phyloP scores from a whole-genome alignment of 2,888 invertebrate genomes.

The Drosophila paracracens region DNA sequence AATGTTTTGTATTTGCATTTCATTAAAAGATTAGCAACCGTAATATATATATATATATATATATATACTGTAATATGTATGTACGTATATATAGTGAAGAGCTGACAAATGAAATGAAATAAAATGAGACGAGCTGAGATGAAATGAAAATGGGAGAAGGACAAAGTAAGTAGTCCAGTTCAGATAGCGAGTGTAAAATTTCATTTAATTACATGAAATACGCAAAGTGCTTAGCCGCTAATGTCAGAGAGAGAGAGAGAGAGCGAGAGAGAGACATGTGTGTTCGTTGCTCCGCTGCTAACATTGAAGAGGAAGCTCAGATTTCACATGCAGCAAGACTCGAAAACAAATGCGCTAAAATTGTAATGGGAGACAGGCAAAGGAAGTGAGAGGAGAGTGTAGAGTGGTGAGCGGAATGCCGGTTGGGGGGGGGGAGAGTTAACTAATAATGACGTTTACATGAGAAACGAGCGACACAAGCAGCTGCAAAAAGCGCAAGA shows the following conservation, averaged over 20 bases:
- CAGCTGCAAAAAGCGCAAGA: constrained; percentile 57
- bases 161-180: constrained; percentile 33
- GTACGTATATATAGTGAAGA: constrained; percentile 4
- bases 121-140: constrained; percentile 24
- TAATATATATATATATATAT: constrained; percentile 8
- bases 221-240: constrained; percentile 64
- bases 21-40: constrained; percentile 72
- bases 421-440: neutral
- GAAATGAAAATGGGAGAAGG: constrained; percentile 23
- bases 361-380: constrained; percentile 62
- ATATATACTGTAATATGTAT: neutral
- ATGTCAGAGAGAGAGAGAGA: constrained; percentile 16
- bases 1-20: constrained; percentile 60
- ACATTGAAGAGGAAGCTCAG: constrained; percentile 79
- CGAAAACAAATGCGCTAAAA: constrained; percentile 22
- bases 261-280: constrained; percentile 5
- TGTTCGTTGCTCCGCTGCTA: constrained; percentile 25
- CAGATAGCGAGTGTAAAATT: constrained; percentile 66
- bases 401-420: neutral
- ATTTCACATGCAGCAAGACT: constrained; percentile 60
- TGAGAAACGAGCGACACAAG: constrained; percentile 50
- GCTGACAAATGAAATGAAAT: constrained; percentile 17
- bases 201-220: constrained; percentile 79
- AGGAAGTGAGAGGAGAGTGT: neutral
- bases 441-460: constrained; percentile 76